Conservation (phyloP, 1,140 invertebrate genomes). For the Brachionus plicatilis region DNA sequence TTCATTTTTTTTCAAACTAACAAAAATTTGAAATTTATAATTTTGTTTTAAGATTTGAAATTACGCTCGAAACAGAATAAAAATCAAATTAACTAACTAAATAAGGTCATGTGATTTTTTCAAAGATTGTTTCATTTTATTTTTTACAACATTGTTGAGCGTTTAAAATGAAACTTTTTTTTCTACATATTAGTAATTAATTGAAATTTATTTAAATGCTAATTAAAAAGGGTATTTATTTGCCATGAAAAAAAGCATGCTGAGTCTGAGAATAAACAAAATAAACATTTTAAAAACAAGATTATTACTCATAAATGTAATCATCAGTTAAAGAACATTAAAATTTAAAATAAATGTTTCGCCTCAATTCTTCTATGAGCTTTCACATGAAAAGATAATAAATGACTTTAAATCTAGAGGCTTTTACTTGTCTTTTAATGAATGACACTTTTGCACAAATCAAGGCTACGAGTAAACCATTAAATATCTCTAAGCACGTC, state of each 20-base stretch:
- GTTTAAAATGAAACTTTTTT: background rate
- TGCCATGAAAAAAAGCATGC: background rate
- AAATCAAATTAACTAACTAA: conserved; percentile 6
- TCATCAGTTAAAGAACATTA: background rate
- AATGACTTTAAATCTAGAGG: background rate
- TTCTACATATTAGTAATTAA: background rate
- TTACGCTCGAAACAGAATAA: background rate
- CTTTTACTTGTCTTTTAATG: background rate
- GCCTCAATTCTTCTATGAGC: background rate
- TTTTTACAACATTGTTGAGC: background rate
- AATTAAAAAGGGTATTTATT: conserved; percentile 12
- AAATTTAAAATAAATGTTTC: background rate
- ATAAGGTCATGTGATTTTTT: conserved; percentile 30
- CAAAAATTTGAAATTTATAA: background rate
- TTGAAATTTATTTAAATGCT: background rate
- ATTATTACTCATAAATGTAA: background rate
- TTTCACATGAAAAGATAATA: background rate
- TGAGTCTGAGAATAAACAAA: background rate
- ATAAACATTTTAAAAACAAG: background rate
- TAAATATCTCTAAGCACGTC: background rate
- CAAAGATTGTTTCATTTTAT: background rate
- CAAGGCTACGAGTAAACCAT: background rate
- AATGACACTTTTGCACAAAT: background rate
- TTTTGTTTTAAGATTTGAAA: background rate
- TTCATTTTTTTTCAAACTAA: conserved; percentile 8